Base-by-base conservation (phyloP, 2,888 invertebrate genomes). In the Cyaniris semiargus region DNA sequence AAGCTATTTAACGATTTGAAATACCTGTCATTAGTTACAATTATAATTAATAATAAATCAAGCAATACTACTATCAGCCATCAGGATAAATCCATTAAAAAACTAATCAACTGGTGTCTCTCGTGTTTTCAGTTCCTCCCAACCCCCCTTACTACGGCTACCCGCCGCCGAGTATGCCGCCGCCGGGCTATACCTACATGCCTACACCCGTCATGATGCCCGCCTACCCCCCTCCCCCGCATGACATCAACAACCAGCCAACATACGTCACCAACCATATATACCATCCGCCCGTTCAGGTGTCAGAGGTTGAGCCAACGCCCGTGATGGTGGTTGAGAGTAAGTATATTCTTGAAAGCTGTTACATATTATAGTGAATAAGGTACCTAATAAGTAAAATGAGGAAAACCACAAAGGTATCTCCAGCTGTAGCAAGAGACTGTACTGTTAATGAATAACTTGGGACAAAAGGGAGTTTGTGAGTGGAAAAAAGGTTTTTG, bases 141-240 rank as follows among this genome's bases (percentile, higher is more conserved):
- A 85, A 86, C 13, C 83, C 84, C 0, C 86, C 86, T 0, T 85
- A 85, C 78, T 83, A 83, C 70, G 83, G 84, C 8, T 85, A 85
- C 74, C 84, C 84, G 1, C 82, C 85, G 0, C 84, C 85, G 0
- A 81, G 80, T 0, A 82, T 83, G 0, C 83, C 84, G 0, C 83
- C 84, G 0, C 83, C 85, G 0, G 86, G 86, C 7, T 87, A 85
- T 77, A 80, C 90, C 0, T 92, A 89, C 83, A 83, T 92, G n/a
- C 91, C 91, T 0, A 80, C 92, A 0, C 91, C 91, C 0, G 86
- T 91, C 10, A 86, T 91, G 87, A 88, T 92, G 89, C 92, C 92
- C 1, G 80, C 86, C 76, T 90, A 89, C 82, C 88, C 86, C 0
- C 88, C 86, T 4, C 84, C 82, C 7, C 75, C 76, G 83, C 82